Conservation (phyloP, 2,113 vertebrate species). For the Chunga burmeisteri region DNA sequence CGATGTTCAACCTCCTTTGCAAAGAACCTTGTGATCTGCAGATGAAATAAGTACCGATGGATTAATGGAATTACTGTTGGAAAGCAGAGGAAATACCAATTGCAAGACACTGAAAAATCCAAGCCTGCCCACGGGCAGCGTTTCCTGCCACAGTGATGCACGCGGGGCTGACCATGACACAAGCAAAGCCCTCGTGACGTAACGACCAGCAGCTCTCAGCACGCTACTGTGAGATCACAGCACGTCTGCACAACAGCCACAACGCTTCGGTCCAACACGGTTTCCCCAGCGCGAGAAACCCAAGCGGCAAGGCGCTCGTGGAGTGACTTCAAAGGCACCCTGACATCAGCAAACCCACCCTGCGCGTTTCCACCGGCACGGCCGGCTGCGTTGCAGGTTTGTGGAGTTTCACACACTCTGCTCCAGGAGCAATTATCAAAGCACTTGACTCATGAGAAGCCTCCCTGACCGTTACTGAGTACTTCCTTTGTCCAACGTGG, state of each 20-base stretch:
- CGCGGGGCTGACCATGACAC: background rate
- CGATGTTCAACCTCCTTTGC: background rate
- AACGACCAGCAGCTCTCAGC: background rate
- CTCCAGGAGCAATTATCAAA: constrained; percentile 10
- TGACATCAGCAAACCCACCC: constrained; percentile 20
- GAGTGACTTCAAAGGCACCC: constrained; percentile 55
- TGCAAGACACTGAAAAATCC: background rate
- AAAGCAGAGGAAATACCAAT: background rate
- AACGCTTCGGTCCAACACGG: background rate
- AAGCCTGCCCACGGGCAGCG: constrained; percentile 24
- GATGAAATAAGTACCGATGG: background rate
- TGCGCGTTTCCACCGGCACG: background rate
- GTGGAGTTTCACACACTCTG: background rate
- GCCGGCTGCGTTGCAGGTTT: background rate
- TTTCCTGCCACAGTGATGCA: constrained; percentile 60
- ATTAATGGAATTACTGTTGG: background rate
- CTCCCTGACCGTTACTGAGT: constrained; percentile 17
- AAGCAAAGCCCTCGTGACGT: constrained; percentile 45
- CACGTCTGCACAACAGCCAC: constrained; percentile 11
- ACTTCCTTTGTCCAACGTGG: constrained; percentile 61
- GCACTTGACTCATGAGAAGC: constrained; percentile 58
- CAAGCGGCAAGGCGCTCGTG: background rate
- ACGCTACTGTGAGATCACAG: background rate
- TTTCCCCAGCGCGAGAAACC: background rate
- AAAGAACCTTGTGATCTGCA: background rate